Percentiles rank a stretch among this genome's conserved stretches.
These are phyloP conservation scores for Norana najaformis DNA, from an alignment of 2,888 invertebrate species.

Conservation along the genomic window DNA sequence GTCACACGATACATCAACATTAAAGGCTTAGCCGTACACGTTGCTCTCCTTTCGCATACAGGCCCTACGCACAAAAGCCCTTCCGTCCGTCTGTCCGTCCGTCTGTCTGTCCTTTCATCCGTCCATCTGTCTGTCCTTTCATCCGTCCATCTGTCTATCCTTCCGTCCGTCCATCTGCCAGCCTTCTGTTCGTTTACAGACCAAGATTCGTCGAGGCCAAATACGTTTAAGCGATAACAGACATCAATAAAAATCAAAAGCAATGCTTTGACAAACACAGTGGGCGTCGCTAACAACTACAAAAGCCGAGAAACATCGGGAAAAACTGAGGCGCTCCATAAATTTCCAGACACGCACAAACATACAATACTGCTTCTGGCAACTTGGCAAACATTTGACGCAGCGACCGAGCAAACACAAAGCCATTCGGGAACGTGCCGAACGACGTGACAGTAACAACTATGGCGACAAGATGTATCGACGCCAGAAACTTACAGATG, in stretches of 20 bases:
- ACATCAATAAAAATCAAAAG: no score
- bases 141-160: background rate
- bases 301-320: background rate
- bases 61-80: background rate
- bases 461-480: background rate
- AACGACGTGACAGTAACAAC: background rate
- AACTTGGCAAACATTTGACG: background rate
- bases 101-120: no score
- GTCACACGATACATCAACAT: background rate
- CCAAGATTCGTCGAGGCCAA: no score
- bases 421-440: background rate
- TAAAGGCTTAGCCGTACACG: background rate
- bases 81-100: background rate
- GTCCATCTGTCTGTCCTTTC: background rate
- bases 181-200: background rate
- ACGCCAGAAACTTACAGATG: background rate
- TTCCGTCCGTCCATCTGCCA: background rate
- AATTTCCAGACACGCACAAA: background rate
- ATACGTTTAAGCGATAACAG: no score
- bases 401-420: background rate
- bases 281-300: background rate
- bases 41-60: background rate
- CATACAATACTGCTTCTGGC: background rate
- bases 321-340: background rate
- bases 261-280: background rate